Conservation (phyloP, 1,140 invertebrate genomes). For the Drosophila nannoptera region DNA sequence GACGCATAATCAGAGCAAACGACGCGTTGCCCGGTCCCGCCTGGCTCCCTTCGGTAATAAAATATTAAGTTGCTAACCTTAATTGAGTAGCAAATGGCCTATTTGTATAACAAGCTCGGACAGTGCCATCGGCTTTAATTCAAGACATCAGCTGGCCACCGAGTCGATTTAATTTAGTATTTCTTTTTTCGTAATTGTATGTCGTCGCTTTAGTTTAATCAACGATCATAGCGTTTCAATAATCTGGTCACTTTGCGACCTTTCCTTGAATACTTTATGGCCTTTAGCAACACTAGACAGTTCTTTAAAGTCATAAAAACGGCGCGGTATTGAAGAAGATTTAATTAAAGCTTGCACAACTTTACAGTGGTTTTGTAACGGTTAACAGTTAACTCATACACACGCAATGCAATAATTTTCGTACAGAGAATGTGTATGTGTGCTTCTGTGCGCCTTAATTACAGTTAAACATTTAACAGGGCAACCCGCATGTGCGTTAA, state of each 20-base stretch:
- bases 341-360: slow-evolving; percentile 4
- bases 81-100: slow-evolving; percentile 63
- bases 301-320: not conserved
- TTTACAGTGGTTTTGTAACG: not conserved
- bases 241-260: not conserved
- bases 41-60: slow-evolving; percentile 47
- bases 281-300: not conserved
- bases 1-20: slow-evolving; percentile 66
- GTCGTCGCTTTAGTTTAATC: not conserved
- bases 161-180: not conserved
- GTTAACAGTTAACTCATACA: slow-evolving; percentile 8
- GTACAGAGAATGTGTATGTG: slow-evolving; percentile 14
- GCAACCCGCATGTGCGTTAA: slow-evolving; percentile 32
- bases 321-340: not conserved
- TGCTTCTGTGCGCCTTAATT: slow-evolving; percentile 47
- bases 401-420: slow-evolving; percentile 17
- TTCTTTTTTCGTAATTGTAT: not conserved
- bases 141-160: not conserved
- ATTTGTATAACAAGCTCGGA: slow-evolving; percentile 49
- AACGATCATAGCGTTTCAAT: not conserved
- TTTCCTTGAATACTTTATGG: not conserved
- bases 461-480: slow-evolving; percentile 56
- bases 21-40: slow-evolving; percentile 4
- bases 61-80: slow-evolving; percentile 61
- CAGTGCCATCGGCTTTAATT: slow-evolving; percentile 19